Evolutionary conservation across 2,113 vertebrate species (phyloP).

Genomic region (Eulemur macaco): DNA sequence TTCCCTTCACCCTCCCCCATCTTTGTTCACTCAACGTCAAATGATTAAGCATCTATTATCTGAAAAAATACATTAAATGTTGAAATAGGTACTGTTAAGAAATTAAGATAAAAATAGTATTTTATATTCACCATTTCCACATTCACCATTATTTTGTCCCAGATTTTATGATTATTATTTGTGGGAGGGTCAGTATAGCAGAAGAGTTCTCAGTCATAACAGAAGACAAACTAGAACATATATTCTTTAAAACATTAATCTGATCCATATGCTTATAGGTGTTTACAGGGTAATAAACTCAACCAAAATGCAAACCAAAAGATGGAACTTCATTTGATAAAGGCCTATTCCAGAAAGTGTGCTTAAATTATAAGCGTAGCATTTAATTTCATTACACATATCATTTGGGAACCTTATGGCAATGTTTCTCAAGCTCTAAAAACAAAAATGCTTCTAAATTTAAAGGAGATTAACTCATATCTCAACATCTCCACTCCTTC

Average conservation of each 20-base stretch:
- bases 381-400: neutral
- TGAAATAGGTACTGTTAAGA: neutral
- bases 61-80: neutral
- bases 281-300: neutral
- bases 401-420: neutral
- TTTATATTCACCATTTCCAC: neutral
- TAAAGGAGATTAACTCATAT: neutral
- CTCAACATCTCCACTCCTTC: neutral
- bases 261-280: neutral
- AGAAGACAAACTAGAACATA: neutral
- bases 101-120: neutral
- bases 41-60: neutral
- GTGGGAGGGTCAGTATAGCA: neutral
- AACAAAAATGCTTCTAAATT: neutral
- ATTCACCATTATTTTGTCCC: neutral
- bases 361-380: neutral
- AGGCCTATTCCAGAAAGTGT: neutral
- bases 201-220: neutral
- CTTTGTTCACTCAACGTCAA: neutral
- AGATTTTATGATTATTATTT: neutral
- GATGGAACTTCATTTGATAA: neutral
- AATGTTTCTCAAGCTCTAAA: neutral
- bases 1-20: neutral
- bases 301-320: neutral
- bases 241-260: neutral